Conservation (phyloP, 2,113 vertebrate species). For the Bostrychus sinensis region DNA sequence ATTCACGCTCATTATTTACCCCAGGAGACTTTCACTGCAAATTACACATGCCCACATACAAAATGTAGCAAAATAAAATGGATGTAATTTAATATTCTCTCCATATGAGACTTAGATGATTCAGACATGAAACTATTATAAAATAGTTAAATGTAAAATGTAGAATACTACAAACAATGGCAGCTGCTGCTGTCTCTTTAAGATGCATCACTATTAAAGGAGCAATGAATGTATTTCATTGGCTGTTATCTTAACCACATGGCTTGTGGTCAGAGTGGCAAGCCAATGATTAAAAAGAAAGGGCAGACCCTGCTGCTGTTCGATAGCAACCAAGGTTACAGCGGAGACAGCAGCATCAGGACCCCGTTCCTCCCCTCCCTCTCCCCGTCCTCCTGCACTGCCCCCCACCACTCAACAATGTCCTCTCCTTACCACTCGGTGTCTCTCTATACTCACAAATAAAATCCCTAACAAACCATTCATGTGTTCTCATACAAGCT, state of each 20-base stretch:
- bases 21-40: conserved; percentile 25
- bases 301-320: conserved; percentile 80
- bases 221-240: conserved; percentile 70
- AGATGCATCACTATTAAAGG: conserved; percentile 61
- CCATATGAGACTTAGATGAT: conserved; percentile 1
- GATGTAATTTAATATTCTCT: conserved; percentile 1
- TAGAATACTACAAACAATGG: conserved; percentile 44
- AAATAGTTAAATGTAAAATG: conserved; percentile 12
- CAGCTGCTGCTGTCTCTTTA: conserved; percentile 70
- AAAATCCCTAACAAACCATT: conserved; percentile 19
- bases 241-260: conserved; percentile 70
- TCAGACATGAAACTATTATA: not conserved
- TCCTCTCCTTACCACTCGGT: conserved; percentile 25
- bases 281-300: conserved; percentile 77
- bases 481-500: too few relatives aligned
- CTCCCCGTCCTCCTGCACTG: conserved; percentile 35
- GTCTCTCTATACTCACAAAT: conserved; percentile 32
- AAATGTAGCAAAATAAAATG: conserved; percentile 1
- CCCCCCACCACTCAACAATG: conserved; percentile 44
- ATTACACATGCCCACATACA: conserved; percentile 17
- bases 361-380: conserved; percentile 56
- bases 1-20: conserved; percentile 36
- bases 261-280: conserved; percentile 71
- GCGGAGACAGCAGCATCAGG: conserved; percentile 81
- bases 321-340: conserved; percentile 85